phyloP scores from a whole-genome alignment of 2,797 vertebrate species.

The Danio tinwini region DNA sequence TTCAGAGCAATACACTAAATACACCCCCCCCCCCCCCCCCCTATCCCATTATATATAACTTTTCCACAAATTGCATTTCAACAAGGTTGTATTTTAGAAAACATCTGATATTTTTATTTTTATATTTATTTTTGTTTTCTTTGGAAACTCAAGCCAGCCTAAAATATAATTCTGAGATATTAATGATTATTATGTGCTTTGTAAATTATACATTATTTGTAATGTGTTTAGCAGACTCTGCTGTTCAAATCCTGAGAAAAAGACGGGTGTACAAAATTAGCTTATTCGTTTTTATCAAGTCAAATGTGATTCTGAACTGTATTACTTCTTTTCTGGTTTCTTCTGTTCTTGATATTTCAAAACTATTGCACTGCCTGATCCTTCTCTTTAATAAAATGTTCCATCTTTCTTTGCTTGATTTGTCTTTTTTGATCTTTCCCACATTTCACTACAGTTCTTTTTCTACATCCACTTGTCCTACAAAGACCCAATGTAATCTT shows the following conservation, averaged over 20 bases:
- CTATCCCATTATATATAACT: not conserved
- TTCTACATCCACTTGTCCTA: not conserved
- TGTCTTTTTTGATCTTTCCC: slow-evolving; percentile 31
- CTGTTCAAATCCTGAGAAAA: slow-evolving; percentile 16
- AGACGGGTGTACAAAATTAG: not conserved
- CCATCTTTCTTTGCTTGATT: slow-evolving; percentile 65
- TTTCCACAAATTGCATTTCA: not conserved
- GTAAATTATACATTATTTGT: not conserved
- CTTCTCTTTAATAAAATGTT: slow-evolving; percentile 84
- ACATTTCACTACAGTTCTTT: not conserved
- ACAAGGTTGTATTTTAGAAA: not conserved
- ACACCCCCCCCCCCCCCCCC: not conserved
- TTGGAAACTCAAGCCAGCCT: not conserved
- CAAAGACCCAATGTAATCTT: not conserved
- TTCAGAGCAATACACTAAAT: slow-evolving; percentile 47
- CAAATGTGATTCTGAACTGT: slow-evolving; percentile 50
- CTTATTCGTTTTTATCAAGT: not conserved
- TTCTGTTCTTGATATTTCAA: slow-evolving; percentile 67
- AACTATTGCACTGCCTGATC: slow-evolving; percentile 80
- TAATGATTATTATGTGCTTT: not conserved
- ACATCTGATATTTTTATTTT: too few relatives aligned
- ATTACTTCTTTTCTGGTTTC: slow-evolving; percentile 60
- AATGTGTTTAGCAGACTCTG: slow-evolving; percentile 14
- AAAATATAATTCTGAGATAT: not conserved
- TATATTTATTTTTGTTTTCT: not conserved